These are phyloP conservation scores for Papilio demoleus DNA, from an alignment of 2,888 invertebrate genomes.

Conservation along the genomic window DNA sequence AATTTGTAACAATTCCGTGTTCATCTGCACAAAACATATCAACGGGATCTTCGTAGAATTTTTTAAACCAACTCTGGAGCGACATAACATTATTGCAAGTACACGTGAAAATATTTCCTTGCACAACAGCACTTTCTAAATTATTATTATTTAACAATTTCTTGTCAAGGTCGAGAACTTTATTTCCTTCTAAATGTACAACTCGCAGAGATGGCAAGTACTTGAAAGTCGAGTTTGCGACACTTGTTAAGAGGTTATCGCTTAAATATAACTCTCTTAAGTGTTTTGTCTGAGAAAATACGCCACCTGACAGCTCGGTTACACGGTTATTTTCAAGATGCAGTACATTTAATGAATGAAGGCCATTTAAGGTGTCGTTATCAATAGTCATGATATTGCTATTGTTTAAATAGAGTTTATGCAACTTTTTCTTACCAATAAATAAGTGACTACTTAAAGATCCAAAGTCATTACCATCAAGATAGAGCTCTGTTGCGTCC, in stretches of 20 bases:
- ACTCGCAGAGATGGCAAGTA: constrained; percentile 88
- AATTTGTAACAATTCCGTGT: constrained; percentile 68
- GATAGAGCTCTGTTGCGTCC: constrained; percentile 93
- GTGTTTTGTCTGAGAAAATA: constrained; percentile 90
- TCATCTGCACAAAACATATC: constrained; percentile 87
- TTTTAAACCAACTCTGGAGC: constrained; percentile 87
- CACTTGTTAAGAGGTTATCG: constrained; percentile 89
- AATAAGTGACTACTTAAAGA: constrained; percentile 91
- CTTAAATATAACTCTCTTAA: constrained; percentile 91
- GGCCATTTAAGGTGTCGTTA: constrained; percentile 91
- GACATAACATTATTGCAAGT: constrained; percentile 87
- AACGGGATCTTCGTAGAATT: constrained; percentile 84
- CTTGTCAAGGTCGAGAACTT: constrained; percentile 88
- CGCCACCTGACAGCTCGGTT: constrained; percentile 88
- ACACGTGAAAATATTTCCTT: constrained; percentile 91
- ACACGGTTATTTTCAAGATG: constrained; percentile 90
- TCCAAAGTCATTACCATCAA: constrained; percentile 91
- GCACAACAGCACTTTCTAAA: constrained; percentile 86
- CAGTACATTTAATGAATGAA: constrained; percentile 87
- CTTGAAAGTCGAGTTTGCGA: constrained; percentile 89
- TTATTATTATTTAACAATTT: constrained; percentile 84
- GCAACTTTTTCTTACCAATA: constrained; percentile 91
- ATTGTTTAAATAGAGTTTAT: constrained; percentile 89
- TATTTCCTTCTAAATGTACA: constrained; percentile 89
- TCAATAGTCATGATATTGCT: constrained; percentile 89